Evolutionary conservation across 1,140 invertebrate genomes (phyloP).

Genomic region (Coenobita brevimanus): DNA sequence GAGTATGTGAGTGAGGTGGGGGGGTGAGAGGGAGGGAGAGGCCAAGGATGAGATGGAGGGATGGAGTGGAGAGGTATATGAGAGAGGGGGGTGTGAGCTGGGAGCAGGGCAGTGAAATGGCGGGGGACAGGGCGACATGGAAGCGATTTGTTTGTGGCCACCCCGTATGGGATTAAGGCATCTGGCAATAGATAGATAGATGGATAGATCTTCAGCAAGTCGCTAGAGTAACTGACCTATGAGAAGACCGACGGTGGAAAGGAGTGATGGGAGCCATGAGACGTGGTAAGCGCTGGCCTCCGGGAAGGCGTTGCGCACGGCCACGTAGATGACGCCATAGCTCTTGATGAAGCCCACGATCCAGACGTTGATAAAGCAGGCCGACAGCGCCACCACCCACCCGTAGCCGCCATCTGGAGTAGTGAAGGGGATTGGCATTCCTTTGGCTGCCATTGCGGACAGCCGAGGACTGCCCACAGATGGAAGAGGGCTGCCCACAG

Average conservation of each 20-base stretch:
- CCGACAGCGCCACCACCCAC: constrained; percentile 86
- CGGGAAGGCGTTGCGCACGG: constrained; percentile 71
- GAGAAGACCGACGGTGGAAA: constrained; percentile 82
- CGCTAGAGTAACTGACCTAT: constrained; percentile 76
- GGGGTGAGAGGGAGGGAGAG: no score
- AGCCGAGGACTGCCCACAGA: not conserved
- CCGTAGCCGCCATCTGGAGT: constrained; percentile 86
- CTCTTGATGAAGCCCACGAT: constrained; percentile 74
- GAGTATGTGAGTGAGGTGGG: no score
- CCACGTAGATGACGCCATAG: constrained; percentile 73
- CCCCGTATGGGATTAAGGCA: no score
- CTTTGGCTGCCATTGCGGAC: no score
- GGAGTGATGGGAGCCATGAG: constrained; percentile 84
- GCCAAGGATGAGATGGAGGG: no score
- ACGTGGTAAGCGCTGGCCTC: constrained; percentile 81
- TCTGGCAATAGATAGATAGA: no score
- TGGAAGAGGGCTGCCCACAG: not conserved
- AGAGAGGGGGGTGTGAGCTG: no score
- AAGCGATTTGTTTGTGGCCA: no score
- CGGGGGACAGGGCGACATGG: no score
- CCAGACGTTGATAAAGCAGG: constrained; percentile 81
- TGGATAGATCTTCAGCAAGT: no score
- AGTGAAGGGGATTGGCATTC: constrained; percentile 72
- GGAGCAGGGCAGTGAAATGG: no score
- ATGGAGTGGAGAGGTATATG: no score